Conservation (phyloP, 2,797 vertebrate species). For the Lagodon rhomboides region DNA sequence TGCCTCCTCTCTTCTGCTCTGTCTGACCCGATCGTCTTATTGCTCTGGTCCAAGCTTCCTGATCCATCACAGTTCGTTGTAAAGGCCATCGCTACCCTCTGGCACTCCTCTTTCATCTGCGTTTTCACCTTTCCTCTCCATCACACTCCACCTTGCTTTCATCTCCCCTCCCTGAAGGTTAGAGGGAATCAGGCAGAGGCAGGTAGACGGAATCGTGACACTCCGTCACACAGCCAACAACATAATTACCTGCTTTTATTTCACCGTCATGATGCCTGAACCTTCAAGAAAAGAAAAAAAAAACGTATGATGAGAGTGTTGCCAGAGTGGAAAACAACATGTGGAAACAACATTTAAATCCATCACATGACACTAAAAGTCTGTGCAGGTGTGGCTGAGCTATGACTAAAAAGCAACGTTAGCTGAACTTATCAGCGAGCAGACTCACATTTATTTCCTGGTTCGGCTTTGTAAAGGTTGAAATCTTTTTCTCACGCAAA, state of each 20-base stretch:
- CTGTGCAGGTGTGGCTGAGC: neutral
- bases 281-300: neutral
- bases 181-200: slow-evolving; percentile 14
- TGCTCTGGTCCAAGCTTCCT: slow-evolving; percentile 46
- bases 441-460: neutral
- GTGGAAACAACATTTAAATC: slow-evolving; percentile 1
- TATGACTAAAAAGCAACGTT: neutral
- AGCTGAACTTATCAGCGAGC: neutral
- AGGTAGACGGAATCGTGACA: neutral
- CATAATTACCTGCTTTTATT: neutral
- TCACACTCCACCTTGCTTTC: slow-evolving; percentile 48
- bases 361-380: neutral
- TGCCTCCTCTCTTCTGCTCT: neutral
- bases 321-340: neutral
- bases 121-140: slow-evolving; percentile 47
- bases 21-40: slow-evolving; percentile 38
- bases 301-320: neutral
- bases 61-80: slow-evolving; percentile 75
- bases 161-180: slow-evolving; percentile 43
- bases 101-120: slow-evolving; percentile 73
- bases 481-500: slow-evolving; percentile 13
- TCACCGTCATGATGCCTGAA: neutral
- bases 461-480: neutral
- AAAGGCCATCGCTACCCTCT: slow-evolving; percentile 68
- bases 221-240: neutral